These are phyloP conservation scores for Prochilodus magdalenae DNA, from an alignment of 2,113 vertebrate genomes.

Conservation along the genomic window DNA sequence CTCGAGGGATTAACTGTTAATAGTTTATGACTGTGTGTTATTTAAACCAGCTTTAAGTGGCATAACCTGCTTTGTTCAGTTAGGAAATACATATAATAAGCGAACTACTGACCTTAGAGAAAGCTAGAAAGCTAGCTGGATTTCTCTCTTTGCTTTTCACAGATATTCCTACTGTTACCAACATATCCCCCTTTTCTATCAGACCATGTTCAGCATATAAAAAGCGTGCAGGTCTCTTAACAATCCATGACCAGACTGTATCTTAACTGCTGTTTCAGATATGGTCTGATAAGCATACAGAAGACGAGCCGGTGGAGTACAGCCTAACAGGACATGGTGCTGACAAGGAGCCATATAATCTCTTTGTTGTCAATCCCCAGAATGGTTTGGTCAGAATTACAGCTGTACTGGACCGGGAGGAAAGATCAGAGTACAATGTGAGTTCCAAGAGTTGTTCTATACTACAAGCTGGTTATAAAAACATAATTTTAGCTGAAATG, in stretches of 20 bases:
- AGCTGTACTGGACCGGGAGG: conserved; percentile 68
- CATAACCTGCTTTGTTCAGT: no score
- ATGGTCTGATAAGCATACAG: conserved; percentile 70
- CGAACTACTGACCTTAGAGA: no score
- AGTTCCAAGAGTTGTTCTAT: conserved; percentile 51
- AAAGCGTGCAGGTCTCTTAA: no score
- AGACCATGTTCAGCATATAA: no score
- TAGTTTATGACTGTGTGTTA: neutral
- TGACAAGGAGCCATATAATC: conserved; percentile 59
- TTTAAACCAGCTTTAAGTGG: neutral
- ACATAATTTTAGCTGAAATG: neutral
- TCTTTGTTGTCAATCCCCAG: conserved; percentile 67
- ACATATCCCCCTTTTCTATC: no score
- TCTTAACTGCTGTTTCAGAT: conserved; percentile 64
- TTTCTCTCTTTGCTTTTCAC: no score
- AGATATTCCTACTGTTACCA: no score
- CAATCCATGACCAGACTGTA: neutral
- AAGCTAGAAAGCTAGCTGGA: no score
- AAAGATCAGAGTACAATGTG: conserved; percentile 64
- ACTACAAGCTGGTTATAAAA: neutral
- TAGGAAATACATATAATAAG: no score
- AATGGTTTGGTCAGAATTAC: conserved; percentile 69
- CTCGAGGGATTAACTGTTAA: no score
- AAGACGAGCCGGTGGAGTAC: conserved; percentile 53
- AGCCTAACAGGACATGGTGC: conserved; percentile 71